Base-by-base conservation (phyloP, 2,113 vertebrate genomes). In the Sylvietta virens region DNA sequence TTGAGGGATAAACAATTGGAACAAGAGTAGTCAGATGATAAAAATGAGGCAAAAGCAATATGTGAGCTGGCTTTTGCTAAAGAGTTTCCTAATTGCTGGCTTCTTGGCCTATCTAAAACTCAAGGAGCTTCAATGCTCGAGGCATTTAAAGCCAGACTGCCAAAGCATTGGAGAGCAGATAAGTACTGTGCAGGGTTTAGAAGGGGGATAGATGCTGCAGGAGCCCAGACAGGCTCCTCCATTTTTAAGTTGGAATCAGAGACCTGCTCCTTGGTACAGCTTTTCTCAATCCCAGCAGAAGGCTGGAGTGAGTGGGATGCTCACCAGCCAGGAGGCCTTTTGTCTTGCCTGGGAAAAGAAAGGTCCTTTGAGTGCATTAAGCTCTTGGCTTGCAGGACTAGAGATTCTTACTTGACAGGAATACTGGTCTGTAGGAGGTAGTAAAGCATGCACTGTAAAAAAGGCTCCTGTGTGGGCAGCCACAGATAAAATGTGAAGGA, bases 1-100 rank as follows among this genome's bases (percentile, higher is more conserved):
- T 86, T 54, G 61, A 93, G 86, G 76, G 51, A 86, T 83, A 92
- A 96, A 90, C 57, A 90, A 39, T 60, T 89, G 92, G 57, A 94
- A 87, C 27, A 57, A 71, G 56, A 88, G 44, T 20, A 92, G 18
- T n/a, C 85, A 79, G 47, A 80, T 80, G 44, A 81, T 92, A 76
- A 95, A 93, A 88, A 83, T 22, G 26, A 88, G 37, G 71, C 66
- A 93, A 90, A 93, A 83, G 60, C 67, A 84, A 30, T 79, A 81
- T 40, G 45, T 86, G 86, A 92, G 61, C 61, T 90, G 80, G 40
- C 57, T 93, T 86, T 93, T 88, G 73, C 69, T 72, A 47, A 37
- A 83, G 40, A 23, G 45, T 90, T 90, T 92, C 71, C 51, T 77
- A 62, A 56, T 83, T 83, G 60, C 61, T 96, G 40, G 23, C 65